Percentiles rank a stretch among this genome's conserved stretches.
phyloP scores from a whole-genome alignment of 2,797 vertebrate species.

The Ptychadena robeensis region DNA sequence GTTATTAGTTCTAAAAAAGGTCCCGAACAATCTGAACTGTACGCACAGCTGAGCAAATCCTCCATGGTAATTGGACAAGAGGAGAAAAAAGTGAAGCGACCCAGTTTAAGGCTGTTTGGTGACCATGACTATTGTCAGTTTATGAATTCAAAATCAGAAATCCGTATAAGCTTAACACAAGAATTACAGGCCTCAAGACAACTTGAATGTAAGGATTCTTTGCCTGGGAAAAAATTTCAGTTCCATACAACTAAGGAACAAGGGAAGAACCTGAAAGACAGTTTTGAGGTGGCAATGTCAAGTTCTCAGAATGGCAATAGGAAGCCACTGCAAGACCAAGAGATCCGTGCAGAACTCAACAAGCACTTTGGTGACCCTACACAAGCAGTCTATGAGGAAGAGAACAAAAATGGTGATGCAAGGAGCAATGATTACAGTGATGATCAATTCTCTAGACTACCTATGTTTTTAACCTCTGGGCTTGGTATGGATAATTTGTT shows the following conservation, averaged over 20 bases:
- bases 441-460: conserved; percentile 82
- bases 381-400: conserved; percentile 86
- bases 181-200: conserved; percentile 85
- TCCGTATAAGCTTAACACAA: conserved; percentile 76
- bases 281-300: conserved; percentile 73
- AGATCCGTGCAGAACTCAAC: conserved; percentile 97
- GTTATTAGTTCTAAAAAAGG: conserved; percentile 86
- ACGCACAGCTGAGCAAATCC: conserved; percentile 91
- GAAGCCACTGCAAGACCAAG: conserved; percentile 93
- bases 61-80: conserved; percentile 81
- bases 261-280: conserved; percentile 78
- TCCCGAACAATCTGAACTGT: conserved; percentile 94
- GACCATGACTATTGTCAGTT: conserved; percentile 99
- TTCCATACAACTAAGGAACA: conserved; percentile 77
- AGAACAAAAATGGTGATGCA: conserved; percentile 76
- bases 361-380: conserved; percentile 96
- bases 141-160: conserved; percentile 84
- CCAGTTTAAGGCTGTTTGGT: conserved; percentile 86
- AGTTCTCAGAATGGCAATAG: conserved; percentile 77
- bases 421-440: conserved; percentile 81
- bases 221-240: conserved; percentile 81
- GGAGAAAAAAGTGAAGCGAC: conserved; percentile 86
- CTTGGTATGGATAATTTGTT: conserved; percentile 85
- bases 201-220: conserved; percentile 88
- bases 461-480: conserved; percentile 88